A percentile compares a stretch with the other conserved stretches of the same genome.
These are phyloP conservation scores for Hermatobates lingyangjiaoensis DNA, from an alignment of 1,140 invertebrate species.

Conservation along the genomic window DNA sequence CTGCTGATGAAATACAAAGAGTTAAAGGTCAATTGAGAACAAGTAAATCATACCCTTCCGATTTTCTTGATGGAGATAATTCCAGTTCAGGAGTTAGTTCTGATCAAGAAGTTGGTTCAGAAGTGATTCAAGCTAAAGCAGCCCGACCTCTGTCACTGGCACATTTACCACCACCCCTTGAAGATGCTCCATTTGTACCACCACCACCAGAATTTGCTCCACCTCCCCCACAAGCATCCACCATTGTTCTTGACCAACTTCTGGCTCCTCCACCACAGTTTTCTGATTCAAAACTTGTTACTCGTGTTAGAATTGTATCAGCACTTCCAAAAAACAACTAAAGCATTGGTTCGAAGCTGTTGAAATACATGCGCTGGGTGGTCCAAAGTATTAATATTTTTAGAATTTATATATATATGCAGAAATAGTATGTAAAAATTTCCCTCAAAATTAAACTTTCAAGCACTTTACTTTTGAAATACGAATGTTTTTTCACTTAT, in stretches of 20 bases:
- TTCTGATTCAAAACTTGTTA: slow-evolving; percentile 31
- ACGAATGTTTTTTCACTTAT: too few species aligned
- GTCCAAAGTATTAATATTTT: too few species aligned
- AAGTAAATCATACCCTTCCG: slow-evolving; percentile 66
- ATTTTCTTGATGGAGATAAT: slow-evolving; percentile 64
- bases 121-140: not conserved
- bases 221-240: slow-evolving; percentile 22
- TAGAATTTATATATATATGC: too few species aligned
- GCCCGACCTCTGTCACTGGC: slow-evolving; percentile 49
- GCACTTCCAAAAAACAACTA: slow-evolving; percentile 43
- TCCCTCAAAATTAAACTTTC: too few species aligned
- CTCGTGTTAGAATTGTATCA: slow-evolving; percentile 53
- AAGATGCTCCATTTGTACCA: slow-evolving; percentile 45
- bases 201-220: slow-evolving; percentile 56
- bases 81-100: slow-evolving; percentile 70
- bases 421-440: too few species aligned
- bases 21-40: slow-evolving; percentile 55
- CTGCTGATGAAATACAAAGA: slow-evolving; percentile 71
- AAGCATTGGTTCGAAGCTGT: too few species aligned
- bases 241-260: slow-evolving; percentile 27
- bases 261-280: slow-evolving; percentile 50
- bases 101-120: slow-evolving; percentile 47
- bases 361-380: too few species aligned
- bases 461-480: too few species aligned
- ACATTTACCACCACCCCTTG: slow-evolving; percentile 60